Evolutionary conservation across 2,797 vertebrate genomes (phyloP), one percentile per base, ranked within the genome.

Genomic region (Petrocephalus sullivani): DNA sequence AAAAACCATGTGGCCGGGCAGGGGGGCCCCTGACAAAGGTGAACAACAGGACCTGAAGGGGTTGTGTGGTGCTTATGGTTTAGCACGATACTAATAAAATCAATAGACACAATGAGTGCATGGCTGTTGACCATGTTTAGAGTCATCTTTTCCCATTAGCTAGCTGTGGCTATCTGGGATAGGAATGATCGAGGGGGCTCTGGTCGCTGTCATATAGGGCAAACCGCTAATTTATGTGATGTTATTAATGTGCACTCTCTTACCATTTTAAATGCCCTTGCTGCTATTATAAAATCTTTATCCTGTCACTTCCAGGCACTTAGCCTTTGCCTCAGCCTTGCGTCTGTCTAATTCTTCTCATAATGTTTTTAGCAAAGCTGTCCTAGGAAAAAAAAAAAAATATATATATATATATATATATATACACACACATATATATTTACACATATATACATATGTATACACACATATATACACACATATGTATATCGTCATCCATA

Each of bases 171-270:
- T 87, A 46, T 71, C 6, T 8, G 58, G 81, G 88, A 78, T 51
- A 0, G 16, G 23, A 87, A 61, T 75, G 83, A 87, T 64, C 88
- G 87, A 53, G 60, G 87, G 90, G 90, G 87, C 89, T 86, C 87
- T 87, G 85, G 87, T 87, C 41, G 89, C 89, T 87, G 88, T 90
- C 89, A 88, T 82, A 61, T 87, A 85, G 41, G 82, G 87, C 86
- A 82, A 87, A 88, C 37, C 82, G 61, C 90, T 91, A 89, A 91
- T 91, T 92, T 91, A 91, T 91, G 88, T 92, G 90, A 91, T 88
- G 90, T 92, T 92, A 91, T 92, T 91, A 92, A 91, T 90, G 89
- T 89, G 87, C 87, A 86, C 90, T 90, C 89, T 90, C 92, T 89
- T 75, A 88, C 87, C 88, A 87, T 91, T 88, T 91, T 89, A 46